Evolutionary conservation across 2,888 invertebrate species (phyloP).

Genomic region (Microplitis deprimator): DNA sequence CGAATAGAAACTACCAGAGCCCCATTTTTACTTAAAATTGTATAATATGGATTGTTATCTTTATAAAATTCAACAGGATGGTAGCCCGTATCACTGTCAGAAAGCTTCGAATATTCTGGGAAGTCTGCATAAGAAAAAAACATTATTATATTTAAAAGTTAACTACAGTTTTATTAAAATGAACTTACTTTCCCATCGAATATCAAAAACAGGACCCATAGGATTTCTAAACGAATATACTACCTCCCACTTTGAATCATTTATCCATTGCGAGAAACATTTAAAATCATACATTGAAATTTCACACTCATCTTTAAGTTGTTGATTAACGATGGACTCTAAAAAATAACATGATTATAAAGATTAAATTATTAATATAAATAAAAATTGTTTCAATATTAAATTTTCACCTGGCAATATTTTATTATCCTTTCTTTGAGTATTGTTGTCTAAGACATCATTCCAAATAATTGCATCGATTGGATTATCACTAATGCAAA

Average conservation of each 20-base stretch:
- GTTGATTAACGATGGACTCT: background rate
- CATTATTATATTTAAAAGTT: background rate
- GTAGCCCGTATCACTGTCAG: no score
- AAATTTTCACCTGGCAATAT: background rate
- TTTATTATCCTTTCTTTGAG: background rate
- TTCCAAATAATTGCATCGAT: constrained; percentile 32
- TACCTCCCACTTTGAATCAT: constrained; percentile 48
- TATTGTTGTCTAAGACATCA: background rate
- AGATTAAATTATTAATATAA: background rate
- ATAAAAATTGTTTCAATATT: background rate
- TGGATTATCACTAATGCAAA: constrained; percentile 30
- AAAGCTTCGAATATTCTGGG: background rate
- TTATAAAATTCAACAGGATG: no score
- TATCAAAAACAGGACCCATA: constrained; percentile 57
- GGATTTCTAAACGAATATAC: constrained; percentile 44
- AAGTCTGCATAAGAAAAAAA: constrained; percentile 17
- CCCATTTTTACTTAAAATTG: no score
- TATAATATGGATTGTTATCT: no score
- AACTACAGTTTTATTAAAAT: background rate
- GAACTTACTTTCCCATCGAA: constrained; percentile 61
- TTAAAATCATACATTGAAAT: background rate
- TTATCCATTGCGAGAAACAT: background rate
- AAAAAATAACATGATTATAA: background rate
- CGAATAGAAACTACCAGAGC: constrained; percentile 54
- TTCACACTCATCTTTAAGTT: background rate